Evolutionary conservation across 2,888 invertebrate species (phyloP), one percentile per base, ranked within the genome.

Genomic region (Acrobasis suavella): DNA sequence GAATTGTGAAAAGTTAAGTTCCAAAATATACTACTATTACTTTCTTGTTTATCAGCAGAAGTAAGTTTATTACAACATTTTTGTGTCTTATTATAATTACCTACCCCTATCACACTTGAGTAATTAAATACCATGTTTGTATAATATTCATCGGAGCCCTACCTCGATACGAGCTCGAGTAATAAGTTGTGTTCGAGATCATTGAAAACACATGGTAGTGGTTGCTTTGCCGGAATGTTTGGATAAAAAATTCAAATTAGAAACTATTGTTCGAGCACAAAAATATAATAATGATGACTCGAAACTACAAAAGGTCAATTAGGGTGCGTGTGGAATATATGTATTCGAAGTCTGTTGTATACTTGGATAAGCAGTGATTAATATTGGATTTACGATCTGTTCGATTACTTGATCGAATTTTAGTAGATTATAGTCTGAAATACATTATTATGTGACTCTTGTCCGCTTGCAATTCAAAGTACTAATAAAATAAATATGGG

Each of bases 201-300:
- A 42, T 22, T 56, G 22, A 0, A 17, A 59, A 59, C 59, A 59
- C 10, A 59, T 60, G 9, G 60, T 60, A 52, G 60, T 42, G 60
- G 60, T 60, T 10, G 39, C 17, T n/a, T 50, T 52, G 38, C 60
- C 51, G 12, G 22, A 15, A 14, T 51, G n/a, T 17, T 39, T 38
- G 14, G 17, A 15, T 14, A 52, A 51, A 51, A 60, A 60, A 22
- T 17, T 39, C 17, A 51, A 39, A 50, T 38, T 51, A 51, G 9
- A 5, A 39, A 38, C 39, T 16, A 60, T 51, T 51, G 39, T 60
- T 22, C 22, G 9, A 46, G n/a, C 3, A 58, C n/a, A 22, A 17
- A 54, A 14, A 9, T 10, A 15, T 12, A 38, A 38, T 55, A 55
- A 55, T 55, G 38, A 38, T 10, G 5, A 15, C 9, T 9, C 39